These are phyloP conservation scores for Apus apus DNA, from an alignment of 2,113 vertebrate genomes.

Conservation along the genomic window DNA sequence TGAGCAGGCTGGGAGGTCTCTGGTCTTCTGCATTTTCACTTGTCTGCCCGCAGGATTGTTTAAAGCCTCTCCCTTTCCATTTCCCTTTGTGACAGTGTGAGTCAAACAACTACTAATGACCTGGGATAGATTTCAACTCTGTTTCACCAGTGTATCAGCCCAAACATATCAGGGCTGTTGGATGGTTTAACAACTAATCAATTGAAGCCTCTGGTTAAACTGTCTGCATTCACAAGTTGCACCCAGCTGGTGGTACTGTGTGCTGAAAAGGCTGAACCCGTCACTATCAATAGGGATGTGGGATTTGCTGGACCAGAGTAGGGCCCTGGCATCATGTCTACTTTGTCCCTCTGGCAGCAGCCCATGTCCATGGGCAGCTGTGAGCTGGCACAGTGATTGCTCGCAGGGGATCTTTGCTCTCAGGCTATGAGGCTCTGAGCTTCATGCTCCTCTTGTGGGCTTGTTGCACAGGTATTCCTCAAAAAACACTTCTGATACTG, in stretches of 20 bases:
- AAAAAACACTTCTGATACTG: fast-evolving
- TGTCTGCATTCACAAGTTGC: conserved; percentile 51
- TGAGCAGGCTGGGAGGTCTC: not conserved
- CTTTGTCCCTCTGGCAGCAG: not conserved
- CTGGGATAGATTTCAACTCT: conserved; percentile 73
- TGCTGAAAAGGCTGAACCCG: conserved; percentile 3
- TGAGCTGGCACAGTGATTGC: not conserved
- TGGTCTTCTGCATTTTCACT: conserved; percentile 44
- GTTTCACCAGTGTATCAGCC: conserved; percentile 68
- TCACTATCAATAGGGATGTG: not conserved
- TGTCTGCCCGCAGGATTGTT: conserved; percentile 38
- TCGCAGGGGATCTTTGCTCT: fast-evolving
- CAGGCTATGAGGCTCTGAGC: not conserved
- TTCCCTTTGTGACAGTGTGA: conserved; percentile 64
- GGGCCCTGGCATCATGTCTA: not conserved
- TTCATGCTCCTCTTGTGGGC: fast-evolving
- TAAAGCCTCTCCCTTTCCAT: conserved; percentile 67
- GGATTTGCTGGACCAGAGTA: not conserved
- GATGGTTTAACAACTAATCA: conserved; percentile 73
- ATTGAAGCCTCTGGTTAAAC: conserved; percentile 67
- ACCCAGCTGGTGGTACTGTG: conserved; percentile 1
- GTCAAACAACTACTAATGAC: conserved; percentile 71
- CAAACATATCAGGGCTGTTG: conserved; percentile 67
- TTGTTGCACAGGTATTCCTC: not conserved
- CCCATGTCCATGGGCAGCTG: fast-evolving